Base-by-base conservation (phyloP, 2,888 invertebrate species). In the Drosophila siamana region DNA sequence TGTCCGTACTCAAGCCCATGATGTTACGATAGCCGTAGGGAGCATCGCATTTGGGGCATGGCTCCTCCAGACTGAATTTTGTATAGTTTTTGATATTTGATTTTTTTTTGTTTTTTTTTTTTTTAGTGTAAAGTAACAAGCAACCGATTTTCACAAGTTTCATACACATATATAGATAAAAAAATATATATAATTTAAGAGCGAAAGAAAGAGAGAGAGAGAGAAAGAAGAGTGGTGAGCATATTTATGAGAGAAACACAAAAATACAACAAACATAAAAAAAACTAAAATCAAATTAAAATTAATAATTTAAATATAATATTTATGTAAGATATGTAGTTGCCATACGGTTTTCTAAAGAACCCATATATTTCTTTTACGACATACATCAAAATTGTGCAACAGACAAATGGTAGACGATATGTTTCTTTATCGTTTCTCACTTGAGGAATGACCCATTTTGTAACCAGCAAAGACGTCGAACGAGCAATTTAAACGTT, bases 11-110 rank as follows among this genome's bases (percentile, higher is more conserved):
- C 79, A 99, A 94, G 85, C 94, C 94, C 96, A 99, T 97, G 92
- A 98, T 96, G 93, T 99, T 97, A 91, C 95, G 95, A 94, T 96
- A 99, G 88, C 99, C 98, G 92, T 99, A 99, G 22, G 99, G 98
- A 78, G 98, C 96, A 73, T 96, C 98, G 93, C 99, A 99, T 70
- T 94, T 95, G 52, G 93, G 90, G 88, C 96, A 96, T 73, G 97
- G 96, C 91, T 94, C 94, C 85, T 92, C 91, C 92, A 96, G 93
- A 93, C 96, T 96, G 89, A 50, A 78, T 83, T 75, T 82, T 75
- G 60, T 36, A 26, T 41, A 65, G 5, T 15, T 28, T 28, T 36
- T 60, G 43, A 55, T 54, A 72, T 62, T 82, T 64, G 50, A 38
- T 54, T 78, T 71, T 68, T n/a, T 47, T 59, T 62, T 55, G 3